Percentiles rank a stretch among this genome's conserved stretches.
Conservation (phyloP, 2,797 vertebrate species). For the Gymnopithys bicolor region DNA sequence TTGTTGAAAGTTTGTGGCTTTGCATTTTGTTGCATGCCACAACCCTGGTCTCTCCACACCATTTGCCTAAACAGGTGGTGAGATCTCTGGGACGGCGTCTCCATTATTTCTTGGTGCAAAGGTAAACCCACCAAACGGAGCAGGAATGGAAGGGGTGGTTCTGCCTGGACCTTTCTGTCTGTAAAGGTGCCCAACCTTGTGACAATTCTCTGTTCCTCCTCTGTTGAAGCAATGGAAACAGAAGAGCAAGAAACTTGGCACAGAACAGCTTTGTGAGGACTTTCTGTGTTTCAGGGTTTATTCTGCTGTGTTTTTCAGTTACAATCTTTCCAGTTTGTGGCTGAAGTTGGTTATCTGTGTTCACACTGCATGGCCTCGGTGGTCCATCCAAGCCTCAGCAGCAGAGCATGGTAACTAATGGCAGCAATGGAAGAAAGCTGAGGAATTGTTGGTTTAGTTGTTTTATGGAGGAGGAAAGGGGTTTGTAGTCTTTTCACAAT, state of each 20-base stretch:
- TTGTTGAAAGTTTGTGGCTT: background rate
- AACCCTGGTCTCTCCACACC: background rate
- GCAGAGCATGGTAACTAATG: background rate
- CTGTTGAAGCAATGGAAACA: accelerated
- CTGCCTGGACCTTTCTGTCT: background rate
- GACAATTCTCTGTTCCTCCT: background rate
- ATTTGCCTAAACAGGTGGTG: accelerated
- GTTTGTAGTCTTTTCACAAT: background rate
- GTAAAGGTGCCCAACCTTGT: background rate
- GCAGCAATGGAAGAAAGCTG: background rate
- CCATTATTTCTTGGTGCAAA: background rate
- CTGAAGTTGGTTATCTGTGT: background rate
- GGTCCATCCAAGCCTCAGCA: background rate
- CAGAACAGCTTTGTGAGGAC: background rate
- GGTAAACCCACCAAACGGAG: too few relatives aligned
- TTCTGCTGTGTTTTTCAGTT: background rate
- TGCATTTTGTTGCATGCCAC: background rate
- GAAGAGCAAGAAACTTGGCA: background rate
- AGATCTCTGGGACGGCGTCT: background rate
- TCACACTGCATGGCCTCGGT: background rate
- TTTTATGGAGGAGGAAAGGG: background rate
- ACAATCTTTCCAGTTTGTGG: background rate
- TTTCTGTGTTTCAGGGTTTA: background rate
- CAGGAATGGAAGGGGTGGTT: background rate
- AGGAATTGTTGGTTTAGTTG: background rate